Conservation (phyloP, 2,113 vertebrate species). For the Epinephelus moara region DNA sequence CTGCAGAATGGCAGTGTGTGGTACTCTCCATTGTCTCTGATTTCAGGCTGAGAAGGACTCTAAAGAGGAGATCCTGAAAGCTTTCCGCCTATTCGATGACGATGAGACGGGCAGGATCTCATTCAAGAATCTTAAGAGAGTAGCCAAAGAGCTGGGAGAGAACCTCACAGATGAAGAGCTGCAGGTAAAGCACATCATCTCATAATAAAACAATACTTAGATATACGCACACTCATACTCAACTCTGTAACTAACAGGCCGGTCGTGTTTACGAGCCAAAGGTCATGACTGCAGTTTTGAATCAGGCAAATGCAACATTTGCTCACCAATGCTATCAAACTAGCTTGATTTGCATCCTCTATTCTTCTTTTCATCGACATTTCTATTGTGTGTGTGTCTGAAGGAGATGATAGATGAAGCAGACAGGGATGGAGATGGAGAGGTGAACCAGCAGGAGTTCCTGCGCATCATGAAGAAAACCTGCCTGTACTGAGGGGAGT, state of each 20-base stretch:
- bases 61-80: constrained; percentile 96
- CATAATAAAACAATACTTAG: not conserved
- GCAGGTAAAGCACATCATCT: constrained; percentile 82
- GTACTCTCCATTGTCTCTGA: not conserved
- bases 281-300: not conserved
- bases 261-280: constrained; percentile 9
- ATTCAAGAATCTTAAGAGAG: constrained; percentile 93
- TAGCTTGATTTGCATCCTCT: not conserved
- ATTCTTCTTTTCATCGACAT: not conserved
- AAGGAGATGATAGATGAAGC: constrained; percentile 98
- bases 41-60: constrained; percentile 94
- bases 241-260: not conserved
- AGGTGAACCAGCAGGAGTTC: constrained; percentile 95
- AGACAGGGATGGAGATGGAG: constrained; percentile 94
- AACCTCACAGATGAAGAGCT: constrained; percentile 95
- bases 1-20: not conserved
- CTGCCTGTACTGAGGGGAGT: constrained; percentile 88
- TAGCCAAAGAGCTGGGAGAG: constrained; percentile 94
- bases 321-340: not conserved
- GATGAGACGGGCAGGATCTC: constrained; percentile 97
- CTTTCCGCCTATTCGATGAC: constrained; percentile 94
- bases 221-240: not conserved
- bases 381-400: constrained; percentile 5
- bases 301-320: not conserved
- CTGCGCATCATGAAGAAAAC: constrained; percentile 97